A percentile compares a stretch with the other conserved stretches of the same genome.
Conservation (phyloP, 1,140 invertebrate genomes). For the Tyrophagus putrescentiae region DNA sequence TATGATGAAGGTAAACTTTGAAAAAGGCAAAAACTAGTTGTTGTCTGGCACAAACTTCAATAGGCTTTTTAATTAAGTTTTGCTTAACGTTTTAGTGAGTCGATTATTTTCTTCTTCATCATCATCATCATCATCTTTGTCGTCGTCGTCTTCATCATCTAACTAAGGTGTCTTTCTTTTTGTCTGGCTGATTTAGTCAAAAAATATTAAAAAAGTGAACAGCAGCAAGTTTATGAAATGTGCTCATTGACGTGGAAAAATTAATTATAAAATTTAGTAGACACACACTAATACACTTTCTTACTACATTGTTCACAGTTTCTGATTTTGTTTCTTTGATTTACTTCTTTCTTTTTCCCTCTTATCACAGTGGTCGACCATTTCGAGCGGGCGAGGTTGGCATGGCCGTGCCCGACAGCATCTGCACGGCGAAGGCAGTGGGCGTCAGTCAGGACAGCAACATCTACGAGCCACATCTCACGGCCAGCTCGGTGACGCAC, state of each 20-base stretch:
- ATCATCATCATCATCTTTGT: too few relatives aligned
- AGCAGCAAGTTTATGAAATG: not conserved
- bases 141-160: too few relatives aligned
- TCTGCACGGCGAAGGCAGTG: constrained; percentile 75
- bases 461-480: constrained; percentile 77
- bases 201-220: too few relatives aligned
- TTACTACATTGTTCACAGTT: too few relatives aligned
- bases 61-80: constrained; percentile 22
- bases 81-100: not conserved
- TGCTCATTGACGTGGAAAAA: not conserved
- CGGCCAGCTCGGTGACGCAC: constrained; percentile 82
- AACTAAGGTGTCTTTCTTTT: not conserved
- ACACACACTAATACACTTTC: too few relatives aligned
- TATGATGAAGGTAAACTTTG: too few relatives aligned
- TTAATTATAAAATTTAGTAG: too few relatives aligned
- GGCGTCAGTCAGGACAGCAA: constrained; percentile 74
- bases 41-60: not conserved
- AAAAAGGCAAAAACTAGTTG: too few relatives aligned
- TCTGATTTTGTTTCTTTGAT: not conserved
- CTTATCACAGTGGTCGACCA: constrained; percentile 51
- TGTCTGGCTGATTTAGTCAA: not conserved
- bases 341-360: constrained; percentile 14
- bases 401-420: constrained; percentile 73
- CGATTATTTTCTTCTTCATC: not conserved
- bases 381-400: constrained; percentile 72